Conservation (phyloP, 2,797 vertebrate genomes). For the Knipowitschia caucasica region DNA sequence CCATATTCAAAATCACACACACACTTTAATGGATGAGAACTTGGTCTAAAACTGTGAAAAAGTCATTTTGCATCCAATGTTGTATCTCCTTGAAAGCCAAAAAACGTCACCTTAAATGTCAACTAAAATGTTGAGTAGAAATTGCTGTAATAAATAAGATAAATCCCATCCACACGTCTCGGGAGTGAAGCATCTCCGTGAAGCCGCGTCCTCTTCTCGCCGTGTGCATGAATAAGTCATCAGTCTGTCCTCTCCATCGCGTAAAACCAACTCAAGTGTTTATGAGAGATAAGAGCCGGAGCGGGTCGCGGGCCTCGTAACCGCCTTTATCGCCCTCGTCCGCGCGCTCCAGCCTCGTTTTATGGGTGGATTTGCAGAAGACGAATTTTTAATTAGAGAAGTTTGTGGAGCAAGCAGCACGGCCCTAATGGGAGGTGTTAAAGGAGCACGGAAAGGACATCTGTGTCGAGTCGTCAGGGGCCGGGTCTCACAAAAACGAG, state of each 20-base stretch:
- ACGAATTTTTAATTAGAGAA: slow-evolving; percentile 76
- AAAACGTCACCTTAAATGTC: no score
- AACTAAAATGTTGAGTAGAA: no score
- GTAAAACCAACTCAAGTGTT: slow-evolving; percentile 77
- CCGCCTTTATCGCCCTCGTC: slow-evolving; percentile 69
- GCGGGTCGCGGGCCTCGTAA: slow-evolving; percentile 74
- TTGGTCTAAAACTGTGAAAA: no score
- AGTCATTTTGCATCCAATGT: no score
- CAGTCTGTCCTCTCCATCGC: slow-evolving; percentile 51
- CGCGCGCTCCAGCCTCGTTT: slow-evolving; percentile 54
- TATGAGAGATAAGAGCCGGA: slow-evolving; percentile 75
- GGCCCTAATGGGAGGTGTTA: slow-evolving; percentile 56
- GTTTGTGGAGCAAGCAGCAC: slow-evolving; percentile 60
- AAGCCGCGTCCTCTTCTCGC: slow-evolving; percentile 48
- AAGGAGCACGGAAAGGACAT: slow-evolving; percentile 40
- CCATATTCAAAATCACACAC: no score
- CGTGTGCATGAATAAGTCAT: slow-evolving; percentile 75
- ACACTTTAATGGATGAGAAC: no score
- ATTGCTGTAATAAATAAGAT: not conserved
- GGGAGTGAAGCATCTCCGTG: slow-evolving; percentile 23
- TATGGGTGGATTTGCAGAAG: slow-evolving; percentile 60
- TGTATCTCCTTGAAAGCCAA: no score
- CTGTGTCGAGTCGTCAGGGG: slow-evolving; percentile 31
- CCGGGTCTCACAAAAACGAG: slow-evolving; percentile 10
- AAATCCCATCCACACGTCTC: not conserved